Percentiles rank a stretch among this genome's conserved stretches.
Evolutionary conservation across 2,888 invertebrate genomes (phyloP).

Genomic region (Sclerodermus sp.): DNA sequence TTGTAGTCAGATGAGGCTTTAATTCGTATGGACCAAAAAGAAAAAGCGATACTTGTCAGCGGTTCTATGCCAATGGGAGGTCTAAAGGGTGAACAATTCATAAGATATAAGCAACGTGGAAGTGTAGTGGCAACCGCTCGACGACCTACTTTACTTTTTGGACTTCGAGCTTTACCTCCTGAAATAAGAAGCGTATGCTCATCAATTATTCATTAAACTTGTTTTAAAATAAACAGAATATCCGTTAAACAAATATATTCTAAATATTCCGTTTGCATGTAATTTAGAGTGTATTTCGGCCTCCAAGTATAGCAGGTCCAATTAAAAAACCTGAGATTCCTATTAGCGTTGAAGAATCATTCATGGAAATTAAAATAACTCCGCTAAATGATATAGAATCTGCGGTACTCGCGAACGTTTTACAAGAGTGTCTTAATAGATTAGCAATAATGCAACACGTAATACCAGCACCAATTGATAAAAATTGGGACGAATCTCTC

Average conservation of each 20-base stretch:
- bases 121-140: background rate
- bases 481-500: conserved; percentile 30
- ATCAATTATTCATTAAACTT: too few relatives aligned
- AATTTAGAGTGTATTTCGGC: too few relatives aligned
- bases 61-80: background rate
- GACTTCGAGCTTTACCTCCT: too few relatives aligned
- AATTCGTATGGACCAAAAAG: background rate
- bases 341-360: too few relatives aligned
- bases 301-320: too few relatives aligned
- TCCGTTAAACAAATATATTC: too few relatives aligned
- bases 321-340: too few relatives aligned
- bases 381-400: conserved; percentile 21
- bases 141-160: conserved; percentile 1
- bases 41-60: background rate
- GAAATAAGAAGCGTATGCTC: too few relatives aligned
- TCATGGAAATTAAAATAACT: too few relatives aligned
- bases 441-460: conserved; percentile 31
- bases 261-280: too few relatives aligned
- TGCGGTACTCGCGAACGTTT: conserved; percentile 20
- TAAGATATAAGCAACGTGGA: conserved; percentile 3
- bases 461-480: conserved; percentile 28
- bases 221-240: too few relatives aligned
- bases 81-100: conserved; percentile 6
- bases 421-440: conserved; percentile 31
- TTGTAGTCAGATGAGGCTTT: too few relatives aligned